A percentile compares a stretch with the other conserved stretches of the same genome.
Conservation (phyloP, 2,888 invertebrate species). For the Temnothorax ravouxi region DNA sequence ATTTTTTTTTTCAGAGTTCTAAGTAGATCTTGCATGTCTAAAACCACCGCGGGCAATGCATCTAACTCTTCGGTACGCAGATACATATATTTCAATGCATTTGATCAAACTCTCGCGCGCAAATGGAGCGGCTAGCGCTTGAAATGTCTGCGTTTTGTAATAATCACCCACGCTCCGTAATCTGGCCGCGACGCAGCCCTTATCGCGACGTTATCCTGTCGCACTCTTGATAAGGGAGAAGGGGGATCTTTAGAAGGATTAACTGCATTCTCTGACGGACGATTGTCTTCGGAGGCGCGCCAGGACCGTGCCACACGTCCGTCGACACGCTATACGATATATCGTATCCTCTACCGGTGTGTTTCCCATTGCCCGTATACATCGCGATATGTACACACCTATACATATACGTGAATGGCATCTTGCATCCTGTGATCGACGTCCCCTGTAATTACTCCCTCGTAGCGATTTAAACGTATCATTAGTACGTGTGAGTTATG, state of each 20-base stretch:
- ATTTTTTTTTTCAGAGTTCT: neutral
- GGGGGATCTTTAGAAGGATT: slow-evolving; percentile 21
- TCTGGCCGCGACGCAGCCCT: slow-evolving; percentile 24
- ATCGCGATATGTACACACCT: neutral
- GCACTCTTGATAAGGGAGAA: neutral
- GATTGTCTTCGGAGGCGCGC: slow-evolving; percentile 48
- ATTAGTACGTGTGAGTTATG: slow-evolving; percentile 72
- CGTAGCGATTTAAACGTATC: slow-evolving; percentile 75
- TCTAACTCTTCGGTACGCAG: neutral
- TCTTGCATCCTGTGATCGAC: slow-evolving; percentile 61
- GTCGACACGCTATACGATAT: slow-evolving; percentile 23
- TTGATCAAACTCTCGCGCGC: no score
- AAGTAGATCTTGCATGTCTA: neutral
- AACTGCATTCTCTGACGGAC: slow-evolving; percentile 32
- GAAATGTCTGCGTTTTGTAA: slow-evolving; percentile 23
- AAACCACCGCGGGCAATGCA: neutral
- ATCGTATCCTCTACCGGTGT: neutral
- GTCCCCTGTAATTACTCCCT: slow-evolving; percentile 74
- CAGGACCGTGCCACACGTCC: slow-evolving; percentile 37
- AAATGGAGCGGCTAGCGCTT: neutral
- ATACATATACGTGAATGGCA: slow-evolving; percentile 19
- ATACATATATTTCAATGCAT: neutral
- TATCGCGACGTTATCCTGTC: slow-evolving; percentile 32
- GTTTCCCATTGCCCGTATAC: neutral
- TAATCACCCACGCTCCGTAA: slow-evolving; percentile 18